A percentile compares a stretch with the other conserved stretches of the same genome.
Evolutionary conservation across 2,797 vertebrate genomes (phyloP).

Genomic region (Enteromius paludinosus): DNA sequence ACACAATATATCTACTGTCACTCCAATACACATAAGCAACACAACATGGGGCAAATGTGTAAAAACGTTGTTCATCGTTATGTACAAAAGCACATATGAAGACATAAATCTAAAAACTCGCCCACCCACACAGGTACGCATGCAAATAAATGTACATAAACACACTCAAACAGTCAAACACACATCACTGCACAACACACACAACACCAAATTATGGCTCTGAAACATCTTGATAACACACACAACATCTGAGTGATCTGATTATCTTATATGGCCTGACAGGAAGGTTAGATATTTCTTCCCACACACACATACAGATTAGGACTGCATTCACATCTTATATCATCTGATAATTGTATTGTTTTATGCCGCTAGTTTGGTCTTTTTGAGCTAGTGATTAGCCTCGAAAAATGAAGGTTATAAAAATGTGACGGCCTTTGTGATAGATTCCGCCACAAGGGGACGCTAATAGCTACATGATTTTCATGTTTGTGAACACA

Average conservation of each 20-base stretch:
- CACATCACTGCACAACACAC: constrained; percentile 4
- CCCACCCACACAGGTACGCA: background rate
- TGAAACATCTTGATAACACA: constrained; percentile 9
- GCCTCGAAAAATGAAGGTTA: background rate
- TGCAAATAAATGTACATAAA: constrained; percentile 44
- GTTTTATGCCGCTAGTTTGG: background rate
- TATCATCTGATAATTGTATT: background rate
- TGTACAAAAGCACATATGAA: constrained; percentile 20
- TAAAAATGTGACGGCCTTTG: background rate
- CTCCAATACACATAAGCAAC: constrained; percentile 46
- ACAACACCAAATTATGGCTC: constrained; percentile 10
- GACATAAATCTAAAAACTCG: constrained; percentile 23
- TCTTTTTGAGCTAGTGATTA: background rate
- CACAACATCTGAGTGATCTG: constrained; percentile 25
- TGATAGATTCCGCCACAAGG: constrained; percentile 23
- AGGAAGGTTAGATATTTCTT: constrained; percentile 1
- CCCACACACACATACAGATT: constrained; percentile 39
- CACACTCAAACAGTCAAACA: constrained; percentile 33
- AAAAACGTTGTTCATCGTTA: background rate
- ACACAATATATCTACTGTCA: constrained; percentile 39
- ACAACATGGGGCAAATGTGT: constrained; percentile 20
- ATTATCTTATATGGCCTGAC: constrained; percentile 2
- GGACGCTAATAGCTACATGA: background rate
- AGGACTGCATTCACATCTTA: constrained; percentile 46
- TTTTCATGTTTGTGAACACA: constrained; percentile 39